Evolutionary conservation across 2,888 invertebrate species (phyloP), one percentile per base, ranked within the genome.

Genomic region (Dione vanillae): DNA sequence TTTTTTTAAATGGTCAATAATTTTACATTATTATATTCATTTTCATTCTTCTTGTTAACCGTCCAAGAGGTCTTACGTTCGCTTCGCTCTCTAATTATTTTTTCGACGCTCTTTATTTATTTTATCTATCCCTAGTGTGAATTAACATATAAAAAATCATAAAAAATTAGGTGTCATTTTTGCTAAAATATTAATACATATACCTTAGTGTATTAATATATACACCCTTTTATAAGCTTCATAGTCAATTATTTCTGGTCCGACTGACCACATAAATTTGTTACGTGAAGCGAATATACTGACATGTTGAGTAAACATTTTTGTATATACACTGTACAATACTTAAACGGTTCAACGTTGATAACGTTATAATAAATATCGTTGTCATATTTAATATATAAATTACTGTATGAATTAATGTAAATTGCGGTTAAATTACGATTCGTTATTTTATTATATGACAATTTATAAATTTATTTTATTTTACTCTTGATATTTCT

Each of bases 211-310:
- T 69, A 67, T 71, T 69, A 71, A 69, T 67, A 59, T 64, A 35
- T 59, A 47, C 79, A 80, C 80, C 80, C 82, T 79, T 80, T 83
- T 82, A 79, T 83, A 83, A 82, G 83, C 78, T 76, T 78, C 80
- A 78, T 82, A 78, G 77, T 76, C 85, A 83, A 86, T 87, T 82
- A 81, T 79, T 85, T 87, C 85, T 84, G 80, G 83, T 79, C 83
- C 83, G 83, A 79, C 82, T 83, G 76, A 75, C 81, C 76, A 79
- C 81, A 82, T 79, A 80, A 83, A 83, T 82, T 80, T 82, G 82
- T 79, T 79, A 77, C 78, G 67, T 69, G 75, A 70, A 70, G 68
- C 71, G 70, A 71, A 65, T 65, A 73, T 71, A 73, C 64, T 61
- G 71, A 69, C 62, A 54, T 41, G 20, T 61, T 54, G 66, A 59